Evolutionary conservation across 92 coral and sea anemone species (phyloP), one percentile per base, ranked within the genome.

Genomic region (Micromussa lordhowensis): DNA sequence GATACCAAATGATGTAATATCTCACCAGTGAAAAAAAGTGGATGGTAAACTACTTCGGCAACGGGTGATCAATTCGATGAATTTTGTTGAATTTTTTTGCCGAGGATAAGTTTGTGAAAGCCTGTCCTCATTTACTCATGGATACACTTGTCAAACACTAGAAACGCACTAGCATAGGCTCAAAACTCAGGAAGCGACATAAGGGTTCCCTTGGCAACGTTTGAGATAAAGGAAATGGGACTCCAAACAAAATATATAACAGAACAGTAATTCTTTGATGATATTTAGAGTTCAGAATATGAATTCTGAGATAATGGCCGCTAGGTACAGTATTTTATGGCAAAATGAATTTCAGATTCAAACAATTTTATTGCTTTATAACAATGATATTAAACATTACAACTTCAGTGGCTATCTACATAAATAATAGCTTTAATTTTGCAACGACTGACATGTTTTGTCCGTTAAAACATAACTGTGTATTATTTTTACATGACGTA

Each of bases 281-380:
- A 40, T 4, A 40, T 40, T 4, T n/a, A n/a, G n/a, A n/a, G n/a
- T n/a, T 4, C 48, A 9, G 48, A 40, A 19, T 71, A 18, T 32
- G 48, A 71, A 28, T 29, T 24, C 24, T 32, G n/a, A 72, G 8
- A 34, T 4, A 40, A 40, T 7, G 51, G 51, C 51, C 12, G 13
- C 1, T 44, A 44, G 51, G 51, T 13, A 44, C 51, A 22, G 30
- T n/a, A n/a, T 49, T 48, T 77, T 29, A 28, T 40, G 59, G n/a
- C 80, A 12, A n/a, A 21, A 15, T 44, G 13, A 44, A 10, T 26
- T 44, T 48, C 80, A 44, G 80, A 40, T 77, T 55, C 30, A 77
- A 28, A 29, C 29, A 49, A 21, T 77, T 77, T 77, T 77, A 77
- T 77, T 77, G 57, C 32, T 77, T 77, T 24, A 77, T 29, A 13